phyloP scores from a whole-genome alignment of 2,888 invertebrate species.

The Pammene aurita region DNA sequence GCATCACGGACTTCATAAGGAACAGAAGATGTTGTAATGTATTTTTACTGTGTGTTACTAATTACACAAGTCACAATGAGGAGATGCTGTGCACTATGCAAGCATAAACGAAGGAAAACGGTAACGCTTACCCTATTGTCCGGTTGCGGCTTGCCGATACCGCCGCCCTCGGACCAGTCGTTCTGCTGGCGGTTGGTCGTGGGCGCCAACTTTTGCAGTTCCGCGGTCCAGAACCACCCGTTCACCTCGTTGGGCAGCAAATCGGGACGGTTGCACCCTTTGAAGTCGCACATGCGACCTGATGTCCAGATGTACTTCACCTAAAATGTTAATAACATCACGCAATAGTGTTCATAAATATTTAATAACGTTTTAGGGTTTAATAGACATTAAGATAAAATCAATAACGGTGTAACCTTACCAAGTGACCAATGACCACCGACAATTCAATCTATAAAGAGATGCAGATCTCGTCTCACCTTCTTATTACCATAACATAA shows the following conservation, averaged over 20 bases:
- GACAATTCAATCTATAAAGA: background rate
- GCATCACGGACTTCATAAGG: conserved; percentile 62
- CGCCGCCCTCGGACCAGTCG: conserved; percentile 94
- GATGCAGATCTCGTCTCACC: conserved; percentile 36
- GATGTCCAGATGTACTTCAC: conserved; percentile 96
- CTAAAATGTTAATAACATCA: conserved; percentile 63
- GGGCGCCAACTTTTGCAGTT: conserved; percentile 92
- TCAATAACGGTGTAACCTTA: no score
- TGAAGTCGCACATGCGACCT: conserved; percentile 94
- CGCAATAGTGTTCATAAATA: background rate
- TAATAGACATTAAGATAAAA: background rate
- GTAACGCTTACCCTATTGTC: conserved; percentile 87
- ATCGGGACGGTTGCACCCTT: conserved; percentile 93
- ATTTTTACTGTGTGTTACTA: conserved; percentile 49
- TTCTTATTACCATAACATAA: conserved; percentile 57
- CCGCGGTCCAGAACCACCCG: conserved; percentile 97
- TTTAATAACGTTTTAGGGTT: background rate
- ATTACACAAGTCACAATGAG: conserved; percentile 11
- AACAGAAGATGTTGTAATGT: conserved; percentile 65
- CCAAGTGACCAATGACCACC: no score
- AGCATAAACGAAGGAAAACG: background rate
- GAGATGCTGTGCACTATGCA: background rate
- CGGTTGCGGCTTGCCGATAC: conserved; percentile 93
- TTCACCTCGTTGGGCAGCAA: conserved; percentile 91
- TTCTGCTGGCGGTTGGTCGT: conserved; percentile 91